phyloP scores from a whole-genome alignment of 2,113 vertebrate genomes.

The Jaculus jaculus region DNA sequence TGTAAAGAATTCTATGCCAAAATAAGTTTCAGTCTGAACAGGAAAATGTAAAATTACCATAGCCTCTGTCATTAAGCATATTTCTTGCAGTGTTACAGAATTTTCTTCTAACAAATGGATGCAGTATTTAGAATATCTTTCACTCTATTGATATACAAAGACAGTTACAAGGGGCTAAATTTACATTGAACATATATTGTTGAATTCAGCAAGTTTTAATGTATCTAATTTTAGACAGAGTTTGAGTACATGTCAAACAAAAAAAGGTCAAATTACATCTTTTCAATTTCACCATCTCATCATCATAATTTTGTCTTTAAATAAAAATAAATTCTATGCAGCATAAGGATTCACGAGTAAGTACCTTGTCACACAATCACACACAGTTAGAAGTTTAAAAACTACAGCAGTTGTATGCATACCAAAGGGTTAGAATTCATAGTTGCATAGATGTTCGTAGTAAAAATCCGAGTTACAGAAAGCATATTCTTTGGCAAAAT shows the following conservation, averaged over 20 bases:
- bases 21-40: too few species aligned
- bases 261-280: not conserved
- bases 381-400: not conserved
- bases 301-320: not conserved
- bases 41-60: too few species aligned
- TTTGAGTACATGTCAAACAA: not conserved
- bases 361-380: not conserved
- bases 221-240: not conserved
- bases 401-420: not conserved
- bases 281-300: not conserved
- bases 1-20: not conserved
- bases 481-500: not conserved
- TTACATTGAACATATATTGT: not conserved
- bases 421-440: not conserved
- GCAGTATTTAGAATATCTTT: too few species aligned
- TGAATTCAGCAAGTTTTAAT: not conserved
- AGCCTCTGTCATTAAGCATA: too few species aligned
- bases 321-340: too few species aligned
- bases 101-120: too few species aligned
- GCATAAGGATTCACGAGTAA: not conserved
- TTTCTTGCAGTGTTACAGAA: too few species aligned
- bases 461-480: not conserved
- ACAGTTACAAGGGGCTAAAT: too few species aligned
- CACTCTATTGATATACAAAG: too few species aligned
- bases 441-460: not conserved